These are phyloP conservation scores for Eptesicus fuscus DNA, from an alignment of 2,113 vertebrate species.

Conservation along the genomic window DNA sequence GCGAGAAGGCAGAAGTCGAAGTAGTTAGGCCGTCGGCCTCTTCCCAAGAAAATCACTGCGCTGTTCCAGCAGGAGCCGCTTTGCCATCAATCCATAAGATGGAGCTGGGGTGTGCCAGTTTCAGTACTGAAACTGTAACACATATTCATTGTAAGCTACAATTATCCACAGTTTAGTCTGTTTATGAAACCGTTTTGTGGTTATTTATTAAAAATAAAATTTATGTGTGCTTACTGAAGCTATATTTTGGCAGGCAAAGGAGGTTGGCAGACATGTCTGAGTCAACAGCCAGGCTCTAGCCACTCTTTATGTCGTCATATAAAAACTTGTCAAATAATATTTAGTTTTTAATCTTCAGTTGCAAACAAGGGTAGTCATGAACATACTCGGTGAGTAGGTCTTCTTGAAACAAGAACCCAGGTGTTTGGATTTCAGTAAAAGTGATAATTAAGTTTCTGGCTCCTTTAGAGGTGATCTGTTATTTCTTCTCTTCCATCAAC, in stretches of 20 bases:
- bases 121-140: conserved; percentile 77
- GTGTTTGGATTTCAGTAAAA: conserved; percentile 52
- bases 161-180: conserved; percentile 82
- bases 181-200: conserved; percentile 83
- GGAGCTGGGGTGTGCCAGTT: conserved; percentile 52
- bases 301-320: conserved; percentile 80
- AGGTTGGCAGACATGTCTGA: conserved; percentile 78
- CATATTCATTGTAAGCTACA: conserved; percentile 81
- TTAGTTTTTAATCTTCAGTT: conserved; percentile 80
- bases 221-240: conserved; percentile 83
- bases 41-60: conserved; percentile 70
- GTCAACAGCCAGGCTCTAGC: conserved; percentile 78
- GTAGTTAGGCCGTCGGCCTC: conserved; percentile 63
- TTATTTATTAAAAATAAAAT: conserved; percentile 88
- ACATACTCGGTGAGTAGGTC: conserved; percentile 69
- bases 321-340: conserved; percentile 85
- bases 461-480: conserved; percentile 18
- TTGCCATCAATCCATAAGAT: conserved; percentile 74
- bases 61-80: conserved; percentile 65
- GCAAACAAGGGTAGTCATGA: conserved; percentile 78
- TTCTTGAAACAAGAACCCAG: conserved; percentile 57
- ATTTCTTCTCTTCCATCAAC: background rate
- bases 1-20: conserved; percentile 61
- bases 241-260: conserved; percentile 82
- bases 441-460: conserved; percentile 68